Percentiles rank a stretch among this genome's conserved stretches.
Conservation (phyloP, 2,113 vertebrate species). For the Rhynchomys soricoides region DNA sequence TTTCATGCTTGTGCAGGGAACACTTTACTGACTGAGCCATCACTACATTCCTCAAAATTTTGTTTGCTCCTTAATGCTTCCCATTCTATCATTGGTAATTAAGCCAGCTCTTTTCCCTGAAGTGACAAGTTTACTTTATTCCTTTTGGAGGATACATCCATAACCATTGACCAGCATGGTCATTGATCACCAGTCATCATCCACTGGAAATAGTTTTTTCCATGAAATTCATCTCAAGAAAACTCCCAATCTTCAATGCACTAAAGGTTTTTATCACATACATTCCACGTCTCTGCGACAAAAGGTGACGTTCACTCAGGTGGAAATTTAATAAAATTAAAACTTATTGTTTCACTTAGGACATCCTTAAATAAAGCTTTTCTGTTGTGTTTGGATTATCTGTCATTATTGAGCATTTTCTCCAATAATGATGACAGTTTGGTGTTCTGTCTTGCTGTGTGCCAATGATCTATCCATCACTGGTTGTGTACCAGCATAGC, state of each 20-base stretch:
- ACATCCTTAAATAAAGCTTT: not conserved
- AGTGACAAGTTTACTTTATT: not conserved
- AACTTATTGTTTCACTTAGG: not conserved
- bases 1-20: not conserved
- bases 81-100: not conserved
- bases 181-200: not conserved
- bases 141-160: not conserved
- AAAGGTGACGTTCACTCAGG: constrained; percentile 4
- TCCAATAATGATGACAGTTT: not conserved
- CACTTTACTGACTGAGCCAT: not conserved
- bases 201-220: not conserved
- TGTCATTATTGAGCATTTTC: not conserved
- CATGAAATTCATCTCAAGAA: not conserved
- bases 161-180: not conserved
- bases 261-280: not conserved
- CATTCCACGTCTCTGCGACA: not conserved
- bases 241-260: not conserved
- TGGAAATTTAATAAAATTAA: constrained; percentile 17
- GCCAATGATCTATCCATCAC: not conserved
- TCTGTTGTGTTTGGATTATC: not conserved
- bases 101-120: not conserved
- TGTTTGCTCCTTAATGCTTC: not conserved
- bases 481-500: not conserved
- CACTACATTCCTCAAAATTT: not conserved
- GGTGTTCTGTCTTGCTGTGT: not conserved